These are phyloP conservation scores for Lemur catta DNA, from an alignment of 2,797 vertebrate genomes.

Conservation along the genomic window DNA sequence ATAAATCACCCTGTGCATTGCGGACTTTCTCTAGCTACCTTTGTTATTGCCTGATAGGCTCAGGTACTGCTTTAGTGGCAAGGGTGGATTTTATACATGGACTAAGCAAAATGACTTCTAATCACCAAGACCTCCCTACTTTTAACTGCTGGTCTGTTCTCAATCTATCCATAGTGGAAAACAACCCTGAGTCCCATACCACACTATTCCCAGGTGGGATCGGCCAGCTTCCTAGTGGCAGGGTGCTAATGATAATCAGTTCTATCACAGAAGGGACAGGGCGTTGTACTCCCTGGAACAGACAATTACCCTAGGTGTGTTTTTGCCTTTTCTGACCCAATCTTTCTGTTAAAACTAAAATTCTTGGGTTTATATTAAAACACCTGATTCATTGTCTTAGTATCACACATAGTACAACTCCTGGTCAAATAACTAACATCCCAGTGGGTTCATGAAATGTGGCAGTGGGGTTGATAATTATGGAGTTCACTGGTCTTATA, in stretches of 20 bases:
- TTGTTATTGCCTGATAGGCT: neutral
- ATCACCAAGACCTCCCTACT: neutral
- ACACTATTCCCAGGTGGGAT: rapidly evolving
- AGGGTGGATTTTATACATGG: neutral
- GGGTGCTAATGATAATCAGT: neutral
- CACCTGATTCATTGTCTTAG: neutral
- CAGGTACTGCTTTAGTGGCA: rapidly evolving
- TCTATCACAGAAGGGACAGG: neutral
- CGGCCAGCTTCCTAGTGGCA: neutral
- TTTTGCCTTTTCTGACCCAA: neutral
- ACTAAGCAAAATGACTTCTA: neutral
- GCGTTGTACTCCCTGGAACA: neutral
- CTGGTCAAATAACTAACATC: neutral
- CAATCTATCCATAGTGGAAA: neutral
- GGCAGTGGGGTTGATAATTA: neutral
- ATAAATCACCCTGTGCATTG: neutral
- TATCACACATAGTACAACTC: neutral
- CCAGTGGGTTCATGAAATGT: neutral
- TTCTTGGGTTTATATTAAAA: neutral
- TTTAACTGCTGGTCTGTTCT: neutral
- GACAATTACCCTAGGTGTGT: neutral
- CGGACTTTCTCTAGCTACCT: neutral
- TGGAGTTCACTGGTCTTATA: neutral
- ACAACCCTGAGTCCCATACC: neutral
- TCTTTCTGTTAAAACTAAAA: neutral